A percentile compares a stretch with the other conserved stretches of the same genome.
Conservation (phyloP, 2,113 vertebrate genomes). For the Columba janthina region DNA sequence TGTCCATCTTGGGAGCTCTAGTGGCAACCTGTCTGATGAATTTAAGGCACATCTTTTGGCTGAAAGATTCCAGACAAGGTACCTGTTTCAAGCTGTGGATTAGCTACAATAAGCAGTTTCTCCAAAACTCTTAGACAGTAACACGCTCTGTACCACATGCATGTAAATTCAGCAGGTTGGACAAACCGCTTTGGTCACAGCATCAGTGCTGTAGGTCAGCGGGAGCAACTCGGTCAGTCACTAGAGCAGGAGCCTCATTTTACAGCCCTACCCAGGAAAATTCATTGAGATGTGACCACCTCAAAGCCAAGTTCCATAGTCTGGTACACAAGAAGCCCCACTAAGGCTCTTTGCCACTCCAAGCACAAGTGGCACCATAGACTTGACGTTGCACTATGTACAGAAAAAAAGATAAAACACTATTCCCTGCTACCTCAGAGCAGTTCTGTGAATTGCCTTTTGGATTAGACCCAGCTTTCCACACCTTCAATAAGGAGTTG, state of each 20-base stretch:
- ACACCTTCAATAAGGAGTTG: neutral
- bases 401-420: neutral
- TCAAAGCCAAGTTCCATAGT: neutral
- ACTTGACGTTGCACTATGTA: neutral
- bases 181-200: neutral
- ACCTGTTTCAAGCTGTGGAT: fast-evolving
- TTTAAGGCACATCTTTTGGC: neutral
- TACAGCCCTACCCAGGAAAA: neutral
- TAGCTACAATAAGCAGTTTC: neutral
- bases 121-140: neutral
- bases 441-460: neutral
- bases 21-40: neutral
- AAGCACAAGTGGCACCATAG: neutral
- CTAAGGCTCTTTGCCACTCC: neutral
- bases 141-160: neutral
- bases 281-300: neutral
- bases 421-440: fast-evolving
- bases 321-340: fast-evolving
- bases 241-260: neutral
- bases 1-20: neutral
- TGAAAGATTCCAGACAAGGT: neutral
- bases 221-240: neutral
- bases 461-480: neutral
- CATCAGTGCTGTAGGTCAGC: neutral
- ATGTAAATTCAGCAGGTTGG: neutral